These are phyloP conservation scores for Eilema griseolum DNA, from an alignment of 2,888 invertebrate species.

Conservation along the genomic window DNA sequence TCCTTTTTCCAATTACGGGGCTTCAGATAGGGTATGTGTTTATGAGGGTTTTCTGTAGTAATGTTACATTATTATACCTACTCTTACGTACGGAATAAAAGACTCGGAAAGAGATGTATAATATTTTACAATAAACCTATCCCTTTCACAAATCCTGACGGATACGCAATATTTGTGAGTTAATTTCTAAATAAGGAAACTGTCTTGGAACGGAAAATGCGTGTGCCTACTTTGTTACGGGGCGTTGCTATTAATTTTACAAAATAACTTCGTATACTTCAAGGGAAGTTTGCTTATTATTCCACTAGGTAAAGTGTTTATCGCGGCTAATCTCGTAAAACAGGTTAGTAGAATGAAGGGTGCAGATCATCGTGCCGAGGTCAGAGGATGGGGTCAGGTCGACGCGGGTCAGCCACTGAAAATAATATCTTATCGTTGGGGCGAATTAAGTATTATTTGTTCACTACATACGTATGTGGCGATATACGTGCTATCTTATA, in stretches of 20 bases:
- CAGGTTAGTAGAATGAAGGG: slow-evolving; percentile 79
- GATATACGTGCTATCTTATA: slow-evolving; percentile 55
- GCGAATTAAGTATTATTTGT: slow-evolving; percentile 59
- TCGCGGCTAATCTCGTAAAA: slow-evolving; percentile 73
- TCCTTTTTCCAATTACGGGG: slow-evolving; percentile 59
- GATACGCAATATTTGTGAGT: slow-evolving; percentile 49
- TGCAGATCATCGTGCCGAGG: slow-evolving; percentile 76
- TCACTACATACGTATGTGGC: slow-evolving; percentile 53
- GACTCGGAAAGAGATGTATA: background rate
- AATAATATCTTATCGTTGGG: slow-evolving; percentile 72
- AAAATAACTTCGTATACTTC: slow-evolving; percentile 62
- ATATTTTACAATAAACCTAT: background rate
- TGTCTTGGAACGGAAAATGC: slow-evolving; percentile 59
- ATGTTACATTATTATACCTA: slow-evolving; percentile 16
- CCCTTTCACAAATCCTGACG: slow-evolving; percentile 24
- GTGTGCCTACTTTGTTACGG: slow-evolving; percentile 57
- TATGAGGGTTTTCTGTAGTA: slow-evolving; percentile 47
- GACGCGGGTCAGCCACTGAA: slow-evolving; percentile 69
- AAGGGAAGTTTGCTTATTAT: slow-evolving; percentile 66
- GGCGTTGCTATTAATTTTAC: slow-evolving; percentile 63
- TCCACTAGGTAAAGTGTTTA: slow-evolving; percentile 70
- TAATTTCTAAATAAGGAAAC: slow-evolving; percentile 60
- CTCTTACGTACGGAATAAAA: background rate
- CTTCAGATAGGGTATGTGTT: slow-evolving; percentile 52
- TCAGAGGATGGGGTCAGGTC: slow-evolving; percentile 78